Base-by-base conservation (phyloP, 2,888 invertebrate species). In the Cryptosula pallasiana region DNA sequence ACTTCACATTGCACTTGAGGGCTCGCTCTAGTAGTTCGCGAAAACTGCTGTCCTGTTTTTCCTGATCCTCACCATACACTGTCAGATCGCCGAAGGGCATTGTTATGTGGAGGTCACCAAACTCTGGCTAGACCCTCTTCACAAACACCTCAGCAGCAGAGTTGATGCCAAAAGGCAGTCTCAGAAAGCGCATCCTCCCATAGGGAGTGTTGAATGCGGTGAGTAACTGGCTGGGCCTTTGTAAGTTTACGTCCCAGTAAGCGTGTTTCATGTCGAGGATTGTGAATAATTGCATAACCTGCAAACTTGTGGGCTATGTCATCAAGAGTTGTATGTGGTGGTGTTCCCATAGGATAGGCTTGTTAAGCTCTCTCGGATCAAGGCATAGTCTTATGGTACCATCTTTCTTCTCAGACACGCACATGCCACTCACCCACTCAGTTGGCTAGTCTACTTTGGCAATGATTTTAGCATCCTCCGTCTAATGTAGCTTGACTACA, bases 241-340 rank as follows among this genome's bases (percentile, higher is more conserved):
- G 9, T 45, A 45, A 45, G 9, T 45, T 45, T 20, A 45, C 45
- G 20, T 20, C 9, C 45, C 45, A 45, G 45, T 45, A 45, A 5
- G 9, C 45, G 20, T 45, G 45, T 45, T 45, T 45, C 45, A 45
- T 45, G 20, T 45, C 45, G 20, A 45, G 20, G 9, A 45, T 5
- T 13, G 45, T 20, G 20, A 13, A n/a, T n/a, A n/a, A n/a, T n/a
- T n/a, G n/a, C n/a, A n/a, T n/a, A n/a, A 45, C 45, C 20, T 45
- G 45, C 45, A 45, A 45, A 45, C 45, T 45, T 45, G 45, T 45
- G 45, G 45, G 45, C 45, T 45, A 45, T 45, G 45, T 45, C 45
- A 45, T 45, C 45, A 5, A 45, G 20, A 13, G 5, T 20, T 5
- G 45, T 45, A 45, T 45, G 45, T 5, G 45, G 45, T 45, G 45